Conservation (phyloP, 2,113 vertebrate species). For the Delphinus delphis region DNA sequence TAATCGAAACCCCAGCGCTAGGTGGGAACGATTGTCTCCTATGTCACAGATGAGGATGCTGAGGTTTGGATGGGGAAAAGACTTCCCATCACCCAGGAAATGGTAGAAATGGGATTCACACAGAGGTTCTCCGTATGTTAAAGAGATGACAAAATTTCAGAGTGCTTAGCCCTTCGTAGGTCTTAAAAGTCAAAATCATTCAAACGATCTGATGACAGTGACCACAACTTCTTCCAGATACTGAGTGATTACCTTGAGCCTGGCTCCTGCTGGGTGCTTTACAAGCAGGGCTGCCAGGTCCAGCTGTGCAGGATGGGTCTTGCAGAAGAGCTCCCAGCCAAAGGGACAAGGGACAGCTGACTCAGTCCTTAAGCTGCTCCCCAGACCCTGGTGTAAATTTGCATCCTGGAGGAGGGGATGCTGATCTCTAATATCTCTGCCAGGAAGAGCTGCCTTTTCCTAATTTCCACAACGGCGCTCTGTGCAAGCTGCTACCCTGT, state of each 20-base stretch:
- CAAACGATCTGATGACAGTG: neutral
- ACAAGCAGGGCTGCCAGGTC: neutral
- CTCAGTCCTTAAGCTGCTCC: neutral
- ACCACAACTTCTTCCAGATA: neutral
- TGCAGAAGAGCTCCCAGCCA: neutral
- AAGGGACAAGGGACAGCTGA: too few species aligned
- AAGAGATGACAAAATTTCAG: neutral
- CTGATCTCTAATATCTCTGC: accelerated
- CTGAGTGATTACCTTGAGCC: neutral
- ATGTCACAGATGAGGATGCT: neutral
- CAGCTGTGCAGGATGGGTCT: neutral
- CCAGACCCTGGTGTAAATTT: neutral
- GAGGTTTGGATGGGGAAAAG: neutral
- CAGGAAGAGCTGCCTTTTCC: neutral
- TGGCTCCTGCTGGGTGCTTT: neutral
- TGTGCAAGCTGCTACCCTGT: neutral
- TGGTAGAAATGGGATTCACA: neutral
- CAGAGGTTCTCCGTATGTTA: neutral
- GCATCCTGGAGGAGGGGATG: neutral
- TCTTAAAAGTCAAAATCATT: neutral
- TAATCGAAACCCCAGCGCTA: accelerated
- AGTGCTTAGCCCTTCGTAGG: neutral
- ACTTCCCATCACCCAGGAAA: neutral
- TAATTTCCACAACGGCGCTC: accelerated
- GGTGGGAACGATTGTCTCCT: neutral